A percentile compares a stretch with the other conserved stretches of the same genome.
Evolutionary conservation across 2,113 vertebrate species (phyloP).

Genomic region (Connochaetes taurinus): DNA sequence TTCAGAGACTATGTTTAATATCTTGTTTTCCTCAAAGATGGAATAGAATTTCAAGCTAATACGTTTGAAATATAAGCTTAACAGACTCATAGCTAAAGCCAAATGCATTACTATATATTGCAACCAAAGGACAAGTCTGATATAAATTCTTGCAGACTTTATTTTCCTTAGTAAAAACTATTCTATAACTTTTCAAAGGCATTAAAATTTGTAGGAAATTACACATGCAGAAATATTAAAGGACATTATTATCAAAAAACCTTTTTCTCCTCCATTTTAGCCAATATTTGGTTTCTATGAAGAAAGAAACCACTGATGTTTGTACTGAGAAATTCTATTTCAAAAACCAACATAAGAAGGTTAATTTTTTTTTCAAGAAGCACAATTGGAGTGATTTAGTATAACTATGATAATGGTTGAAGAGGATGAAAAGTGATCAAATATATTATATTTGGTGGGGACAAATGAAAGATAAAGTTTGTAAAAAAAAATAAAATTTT

Average conservation of each 20-base stretch:
- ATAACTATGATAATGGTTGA: background rate
- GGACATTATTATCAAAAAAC: background rate
- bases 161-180: conserved; percentile 20
- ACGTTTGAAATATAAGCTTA: background rate
- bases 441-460: background rate
- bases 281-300: background rate
- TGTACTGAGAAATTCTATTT: background rate
- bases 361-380: background rate
- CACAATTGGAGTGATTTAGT: background rate
- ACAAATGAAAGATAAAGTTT: background rate
- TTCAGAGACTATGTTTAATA: conserved; percentile 48
- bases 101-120: background rate
- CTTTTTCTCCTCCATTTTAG: background rate
- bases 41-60: conserved; percentile 30
- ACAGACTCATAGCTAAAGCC: background rate
- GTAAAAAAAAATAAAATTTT: background rate
- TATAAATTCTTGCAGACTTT: background rate
- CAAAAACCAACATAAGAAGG: background rate
- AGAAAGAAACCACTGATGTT: background rate
- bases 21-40: conserved; percentile 16
- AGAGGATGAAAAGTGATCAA: background rate
- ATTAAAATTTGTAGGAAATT: background rate
- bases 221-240: background rate
- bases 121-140: background rate
- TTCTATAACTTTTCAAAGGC: background rate